Evolutionary conservation across 2,888 invertebrate species (phyloP), one percentile per base, ranked within the genome.

Genomic region (Abrostola tripartita): DNA sequence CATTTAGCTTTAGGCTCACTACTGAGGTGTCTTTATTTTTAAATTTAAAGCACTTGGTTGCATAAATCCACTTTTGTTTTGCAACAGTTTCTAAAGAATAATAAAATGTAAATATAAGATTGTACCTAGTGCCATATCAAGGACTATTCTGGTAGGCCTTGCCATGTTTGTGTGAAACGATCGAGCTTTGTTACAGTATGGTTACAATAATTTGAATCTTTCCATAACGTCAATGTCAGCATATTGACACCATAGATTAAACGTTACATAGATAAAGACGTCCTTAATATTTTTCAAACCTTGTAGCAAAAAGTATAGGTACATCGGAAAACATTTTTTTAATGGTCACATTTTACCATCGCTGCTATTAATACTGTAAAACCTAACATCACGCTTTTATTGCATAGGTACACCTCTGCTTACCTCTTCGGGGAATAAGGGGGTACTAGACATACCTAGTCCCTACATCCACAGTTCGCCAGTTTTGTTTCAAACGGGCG

Each of bases 71-170:
- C 85, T 83, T 85, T 90, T 89, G 89, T 88, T 90, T 90, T 91
- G 89, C 81, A 82, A 81, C 85, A 88, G 88, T 90, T 90, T 89
- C 89, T 85, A 78, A 76, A 76, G 79, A 66, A 68, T 14, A 24
- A 63, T 52, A 55, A 52, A 5, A 47, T 47, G 8, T 49, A 56
- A 52, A 51, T 24, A 49, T 49, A 38, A 59, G 60, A 24, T 76
- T 88, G 38, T 85, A 92, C 92, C 81, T 61, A 92, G 68, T 10
- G 89, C 85, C n/a, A 88, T n/a, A 69, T 93, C 93, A 49, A 92
- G 81, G 41, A 83, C 87, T 65, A 89, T 85, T 81, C 92, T 85
- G n/a, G 85, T 79, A 11, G 80, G 73, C 69, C 88, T 87, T 36
- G 90, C 88, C 91, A 92, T 92, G 69, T 71, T 50, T 53, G 6